Percentiles rank a stretch among this genome's conserved stretches.
Conservation (phyloP, 1,140 invertebrate species). For the Idris sp. region DNA sequence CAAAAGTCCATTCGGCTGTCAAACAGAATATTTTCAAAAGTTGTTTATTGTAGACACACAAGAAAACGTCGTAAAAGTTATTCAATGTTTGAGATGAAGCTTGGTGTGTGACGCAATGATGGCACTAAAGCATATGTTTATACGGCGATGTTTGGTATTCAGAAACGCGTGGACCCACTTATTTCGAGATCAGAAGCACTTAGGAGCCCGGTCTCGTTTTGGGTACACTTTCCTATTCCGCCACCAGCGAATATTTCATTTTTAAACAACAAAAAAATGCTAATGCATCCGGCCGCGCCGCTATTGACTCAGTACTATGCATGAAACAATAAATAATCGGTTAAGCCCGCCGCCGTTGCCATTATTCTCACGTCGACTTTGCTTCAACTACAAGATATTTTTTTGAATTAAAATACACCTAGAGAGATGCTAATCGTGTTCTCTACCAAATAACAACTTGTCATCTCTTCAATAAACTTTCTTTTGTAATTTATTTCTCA, state of each 20-base stretch:
- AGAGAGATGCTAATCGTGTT: slow-evolving; percentile 45
- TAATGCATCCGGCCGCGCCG: slow-evolving; percentile 70
- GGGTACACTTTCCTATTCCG: slow-evolving; percentile 69
- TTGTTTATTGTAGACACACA: slow-evolving; percentile 38
- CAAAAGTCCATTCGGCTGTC: slow-evolving; percentile 16
- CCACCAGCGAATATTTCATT: slow-evolving; percentile 75
- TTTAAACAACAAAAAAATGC: slow-evolving; percentile 79
- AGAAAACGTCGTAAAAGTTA: slow-evolving; percentile 50
- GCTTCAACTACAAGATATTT: slow-evolving; percentile 69
- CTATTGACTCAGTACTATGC: slow-evolving; percentile 74
- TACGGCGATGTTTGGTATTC: slow-evolving; percentile 72
- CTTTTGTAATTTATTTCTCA: too few relatives aligned
- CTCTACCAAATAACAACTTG: too few relatives aligned
- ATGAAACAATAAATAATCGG: slow-evolving; percentile 77
- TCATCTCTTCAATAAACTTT: too few relatives aligned
- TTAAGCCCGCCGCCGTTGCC: slow-evolving; percentile 69
- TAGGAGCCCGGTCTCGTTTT: slow-evolving; percentile 65
- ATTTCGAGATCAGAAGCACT: slow-evolving; percentile 76
- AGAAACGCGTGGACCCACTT: slow-evolving; percentile 74
- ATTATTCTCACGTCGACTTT: slow-evolving; percentile 74
- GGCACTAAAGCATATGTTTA: slow-evolving; percentile 59
- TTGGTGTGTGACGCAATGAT: slow-evolving; percentile 47
- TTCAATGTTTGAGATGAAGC: slow-evolving; percentile 46
- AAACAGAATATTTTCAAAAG: slow-evolving; percentile 34
- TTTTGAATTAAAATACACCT: slow-evolving; percentile 63